A percentile compares a stretch with the other conserved stretches of the same genome.
Conservation (phyloP, 2,797 vertebrate species). For the Falco concolor region DNA sequence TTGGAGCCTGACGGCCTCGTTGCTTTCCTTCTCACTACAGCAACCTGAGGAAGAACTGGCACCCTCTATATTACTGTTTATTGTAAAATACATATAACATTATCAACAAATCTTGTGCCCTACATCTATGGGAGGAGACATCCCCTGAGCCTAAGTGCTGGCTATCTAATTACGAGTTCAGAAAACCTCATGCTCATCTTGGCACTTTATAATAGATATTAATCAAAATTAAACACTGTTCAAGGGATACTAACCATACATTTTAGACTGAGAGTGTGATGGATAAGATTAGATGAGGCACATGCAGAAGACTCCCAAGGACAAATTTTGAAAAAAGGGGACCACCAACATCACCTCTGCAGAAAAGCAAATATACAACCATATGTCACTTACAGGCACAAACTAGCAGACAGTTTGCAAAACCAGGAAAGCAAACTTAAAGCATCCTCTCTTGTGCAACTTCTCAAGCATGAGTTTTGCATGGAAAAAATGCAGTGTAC, state of each 20-base stretch:
- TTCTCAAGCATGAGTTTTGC: conserved; percentile 4
- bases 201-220: not conserved
- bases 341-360: not conserved
- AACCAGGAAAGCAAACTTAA: not conserved
- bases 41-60: not conserved
- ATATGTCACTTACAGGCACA: not conserved
- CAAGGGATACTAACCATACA: not conserved
- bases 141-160: not conserved
- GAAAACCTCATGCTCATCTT: not conserved
- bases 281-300: not conserved
- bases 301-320: not conserved
- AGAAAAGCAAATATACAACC: not conserved
- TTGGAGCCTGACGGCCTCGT: not conserved
- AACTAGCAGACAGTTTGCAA: conserved; percentile 34
- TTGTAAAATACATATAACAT: not conserved
- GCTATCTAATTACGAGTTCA: not conserved
- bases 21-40: not conserved
- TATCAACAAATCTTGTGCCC: not conserved
- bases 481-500: not conserved
- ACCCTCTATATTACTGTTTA: not conserved
- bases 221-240: not conserved
- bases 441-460: not conserved
- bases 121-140: not conserved
- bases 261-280: not conserved
- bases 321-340: not conserved